A percentile compares a stretch with the other conserved stretches of the same genome.
Conservation (phyloP, 2,797 vertebrate genomes). For the Paramormyrops hopkinsi region DNA sequence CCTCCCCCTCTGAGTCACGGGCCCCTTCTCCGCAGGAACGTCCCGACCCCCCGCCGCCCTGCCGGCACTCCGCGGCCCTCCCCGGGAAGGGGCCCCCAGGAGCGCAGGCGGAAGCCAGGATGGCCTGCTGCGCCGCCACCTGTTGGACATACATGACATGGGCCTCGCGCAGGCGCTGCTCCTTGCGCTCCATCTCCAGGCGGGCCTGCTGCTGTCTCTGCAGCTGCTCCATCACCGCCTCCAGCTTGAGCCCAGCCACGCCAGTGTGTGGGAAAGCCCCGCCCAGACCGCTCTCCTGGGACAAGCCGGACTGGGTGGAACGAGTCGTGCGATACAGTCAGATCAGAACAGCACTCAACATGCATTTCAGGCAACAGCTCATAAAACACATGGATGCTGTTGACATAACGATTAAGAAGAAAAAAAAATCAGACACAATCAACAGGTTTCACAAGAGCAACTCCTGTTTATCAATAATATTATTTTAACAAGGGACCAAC, state of each 20-base stretch:
- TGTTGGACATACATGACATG: conserved; percentile 78
- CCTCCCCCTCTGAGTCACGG: conserved; percentile 54
- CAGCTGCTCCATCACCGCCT: conserved; percentile 84
- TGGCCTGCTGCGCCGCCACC: conserved; percentile 62
- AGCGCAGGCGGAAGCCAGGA: conserved; percentile 60
- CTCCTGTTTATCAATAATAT: not conserved
- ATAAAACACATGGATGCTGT: not conserved
- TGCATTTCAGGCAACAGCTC: not conserved
- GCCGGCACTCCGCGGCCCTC: conserved; percentile 54
- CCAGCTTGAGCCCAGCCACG: conserved; percentile 71
- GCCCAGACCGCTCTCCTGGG: conserved; percentile 53
- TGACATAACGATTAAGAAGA: not conserved
- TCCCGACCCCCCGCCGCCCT: conserved; percentile 50
- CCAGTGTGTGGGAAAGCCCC: conserved; percentile 59
- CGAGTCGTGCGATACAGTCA: not conserved
- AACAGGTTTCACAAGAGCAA: not conserved
- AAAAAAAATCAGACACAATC: not conserved
- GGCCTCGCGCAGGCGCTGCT: conserved; percentile 73
- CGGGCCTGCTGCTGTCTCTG: conserved; percentile 77
- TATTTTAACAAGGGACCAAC: not conserved
- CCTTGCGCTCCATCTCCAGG: conserved; percentile 78
- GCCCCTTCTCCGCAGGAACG: conserved; percentile 46
- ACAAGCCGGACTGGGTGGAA: conserved; percentile 50
- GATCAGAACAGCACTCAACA: not conserved
- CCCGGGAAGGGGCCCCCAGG: conserved; percentile 48